Conservation (phyloP, 2,888 invertebrate genomes). For the Helobdella robusta region DNA sequence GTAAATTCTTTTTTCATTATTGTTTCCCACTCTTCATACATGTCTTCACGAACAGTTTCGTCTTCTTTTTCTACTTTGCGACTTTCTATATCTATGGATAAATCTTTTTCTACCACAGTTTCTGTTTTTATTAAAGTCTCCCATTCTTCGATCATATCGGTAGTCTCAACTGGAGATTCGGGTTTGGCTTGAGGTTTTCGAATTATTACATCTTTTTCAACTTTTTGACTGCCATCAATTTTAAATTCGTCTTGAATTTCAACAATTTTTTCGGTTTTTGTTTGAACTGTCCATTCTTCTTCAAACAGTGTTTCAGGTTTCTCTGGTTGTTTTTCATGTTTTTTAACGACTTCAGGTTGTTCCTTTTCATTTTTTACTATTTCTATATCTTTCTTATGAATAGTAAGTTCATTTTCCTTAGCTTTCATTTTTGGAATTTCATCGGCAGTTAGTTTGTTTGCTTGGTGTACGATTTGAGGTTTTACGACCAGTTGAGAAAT, state of each 20-base stretch:
- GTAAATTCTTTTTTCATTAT: conserved; percentile 2
- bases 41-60: background rate
- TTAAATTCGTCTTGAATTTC: background rate
- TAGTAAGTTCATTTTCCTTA: conserved; percentile 4
- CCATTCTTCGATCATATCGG: conserved; percentile 18
- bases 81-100: too few relatives aligned
- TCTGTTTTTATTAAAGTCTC: conserved; percentile 12
- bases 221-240: background rate
- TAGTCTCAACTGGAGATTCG: background rate
- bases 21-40: conserved; percentile 12
- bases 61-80: conserved; percentile 13
- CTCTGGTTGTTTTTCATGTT: conserved; percentile 1
- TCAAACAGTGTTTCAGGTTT: background rate
- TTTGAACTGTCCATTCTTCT: conserved; percentile 15
- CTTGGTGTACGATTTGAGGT: background rate
- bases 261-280: conserved; percentile 9
- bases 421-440: background rate
- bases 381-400: background rate
- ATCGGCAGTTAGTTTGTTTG: background rate
- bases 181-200: too few relatives aligned
- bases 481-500: background rate
- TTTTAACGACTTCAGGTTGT: conserved; percentile 2
- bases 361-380: background rate
- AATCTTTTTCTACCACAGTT: background rate
- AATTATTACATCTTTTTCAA: too few relatives aligned